Evolutionary conservation across 2,113 vertebrate genomes (phyloP).

Genomic region (Erpornis zantholeuca): DNA sequence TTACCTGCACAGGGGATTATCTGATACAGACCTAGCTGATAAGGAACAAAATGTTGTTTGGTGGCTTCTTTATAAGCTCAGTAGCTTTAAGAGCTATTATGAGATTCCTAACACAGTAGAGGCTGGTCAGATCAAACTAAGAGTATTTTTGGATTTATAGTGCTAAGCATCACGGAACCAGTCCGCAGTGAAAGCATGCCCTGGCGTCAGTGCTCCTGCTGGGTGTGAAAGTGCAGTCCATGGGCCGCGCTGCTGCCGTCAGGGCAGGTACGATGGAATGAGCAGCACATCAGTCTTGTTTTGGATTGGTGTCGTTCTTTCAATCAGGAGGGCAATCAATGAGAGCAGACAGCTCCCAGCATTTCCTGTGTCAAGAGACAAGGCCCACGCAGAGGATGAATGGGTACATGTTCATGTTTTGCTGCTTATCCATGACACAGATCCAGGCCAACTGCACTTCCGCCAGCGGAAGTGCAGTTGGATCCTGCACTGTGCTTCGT

Average conservation of each 20-base stretch:
- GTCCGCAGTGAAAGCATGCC: not conserved
- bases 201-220: not conserved
- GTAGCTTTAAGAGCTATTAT: not conserved
- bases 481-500: not conserved
- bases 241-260: accelerated
- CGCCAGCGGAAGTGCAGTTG: accelerated
- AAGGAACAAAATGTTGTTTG: not conserved
- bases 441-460: not conserved
- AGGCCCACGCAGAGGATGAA: not conserved
- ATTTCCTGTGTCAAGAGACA: accelerated
- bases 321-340: accelerated
- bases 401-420: accelerated
- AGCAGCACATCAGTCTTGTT: not conserved
- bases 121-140: not conserved
- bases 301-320: accelerated
- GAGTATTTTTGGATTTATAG: not conserved
- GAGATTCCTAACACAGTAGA: not conserved
- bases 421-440: not conserved
- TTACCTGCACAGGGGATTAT: not conserved
- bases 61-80: not conserved
- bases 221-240: accelerated
- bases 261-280: accelerated
- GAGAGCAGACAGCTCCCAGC: not conserved
- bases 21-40: not conserved
- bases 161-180: not conserved